A percentile compares a stretch with the other conserved stretches of the same genome.
Conservation (phyloP, 2,797 vertebrate species). For the Phrynocephalus vlangalii region DNA sequence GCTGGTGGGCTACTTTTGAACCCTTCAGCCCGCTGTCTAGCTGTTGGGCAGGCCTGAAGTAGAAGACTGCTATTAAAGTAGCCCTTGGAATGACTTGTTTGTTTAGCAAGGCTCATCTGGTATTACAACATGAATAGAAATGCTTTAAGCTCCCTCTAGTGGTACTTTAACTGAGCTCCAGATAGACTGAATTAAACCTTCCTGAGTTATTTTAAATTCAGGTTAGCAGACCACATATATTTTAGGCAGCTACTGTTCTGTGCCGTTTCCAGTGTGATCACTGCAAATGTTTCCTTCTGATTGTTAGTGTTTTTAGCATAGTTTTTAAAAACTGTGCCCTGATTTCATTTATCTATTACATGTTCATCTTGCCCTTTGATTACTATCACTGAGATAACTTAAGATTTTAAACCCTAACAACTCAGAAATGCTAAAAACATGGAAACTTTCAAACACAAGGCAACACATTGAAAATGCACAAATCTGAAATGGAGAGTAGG, state of each 20-base stretch:
- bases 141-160: conserved; percentile 54
- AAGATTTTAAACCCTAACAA: no score
- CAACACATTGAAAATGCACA: background rate
- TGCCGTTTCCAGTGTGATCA: no score
- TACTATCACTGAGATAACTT: background rate
- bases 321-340: background rate
- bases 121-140: accelerated
- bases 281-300: background rate
- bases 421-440: background rate
- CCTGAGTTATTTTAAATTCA: background rate
- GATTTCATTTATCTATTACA: background rate
- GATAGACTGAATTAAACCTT: background rate
- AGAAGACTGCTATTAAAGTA: background rate
- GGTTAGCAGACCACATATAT: background rate
- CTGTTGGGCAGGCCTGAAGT: background rate
- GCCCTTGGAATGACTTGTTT: background rate
- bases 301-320: no score
- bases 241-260: background rate
- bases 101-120: background rate
- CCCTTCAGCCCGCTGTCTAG: no score
- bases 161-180: background rate
- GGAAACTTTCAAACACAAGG: background rate
- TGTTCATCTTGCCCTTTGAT: background rate
- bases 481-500: background rate
- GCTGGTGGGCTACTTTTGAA: no score